Evolutionary conservation across 2,113 vertebrate species (phyloP).

Genomic region (Oryzias celebensis): DNA sequence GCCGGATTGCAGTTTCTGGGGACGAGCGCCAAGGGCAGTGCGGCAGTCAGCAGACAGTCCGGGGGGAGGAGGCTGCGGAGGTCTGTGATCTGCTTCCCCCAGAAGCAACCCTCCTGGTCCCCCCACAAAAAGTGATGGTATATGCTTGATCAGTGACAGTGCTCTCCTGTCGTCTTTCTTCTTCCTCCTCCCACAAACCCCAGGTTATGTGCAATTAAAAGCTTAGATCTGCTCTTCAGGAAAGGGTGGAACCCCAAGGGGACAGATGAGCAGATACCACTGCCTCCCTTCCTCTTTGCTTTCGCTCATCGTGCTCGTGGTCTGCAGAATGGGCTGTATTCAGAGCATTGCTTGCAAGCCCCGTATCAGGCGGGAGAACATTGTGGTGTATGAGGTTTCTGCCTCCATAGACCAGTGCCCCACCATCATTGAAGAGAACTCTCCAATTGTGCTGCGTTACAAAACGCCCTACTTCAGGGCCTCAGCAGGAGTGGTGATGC

Average conservation of each 20-base stretch:
- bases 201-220: constrained; percentile 53
- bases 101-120: constrained; percentile 41
- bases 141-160: constrained; percentile 52
- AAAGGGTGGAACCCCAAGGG: constrained; percentile 64
- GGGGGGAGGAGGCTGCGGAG: constrained; percentile 73
- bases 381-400: constrained; percentile 94
- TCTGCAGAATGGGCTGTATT: constrained; percentile 89
- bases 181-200: constrained; percentile 31
- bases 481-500: constrained; percentile 93
- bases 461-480: constrained; percentile 98
- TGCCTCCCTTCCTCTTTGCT: constrained; percentile 68
- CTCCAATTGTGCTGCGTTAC: constrained; percentile 96
- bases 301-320: constrained; percentile 69
- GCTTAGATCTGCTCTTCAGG: constrained; percentile 57
- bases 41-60: constrained; percentile 73
- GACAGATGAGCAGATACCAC: constrained; percentile 74
- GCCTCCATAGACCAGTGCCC: constrained; percentile 95
- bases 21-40: constrained; percentile 82
- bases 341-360: constrained; percentile 97
- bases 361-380: constrained; percentile 93
- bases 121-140: constrained; percentile 36
- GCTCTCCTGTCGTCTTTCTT: constrained; percentile 11
- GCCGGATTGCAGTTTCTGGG: constrained; percentile 74
- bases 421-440: constrained; percentile 96
- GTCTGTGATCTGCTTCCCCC: constrained; percentile 68